phyloP scores from a whole-genome alignment of 2,797 vertebrate species.

The Pagetopsis macropterus region DNA sequence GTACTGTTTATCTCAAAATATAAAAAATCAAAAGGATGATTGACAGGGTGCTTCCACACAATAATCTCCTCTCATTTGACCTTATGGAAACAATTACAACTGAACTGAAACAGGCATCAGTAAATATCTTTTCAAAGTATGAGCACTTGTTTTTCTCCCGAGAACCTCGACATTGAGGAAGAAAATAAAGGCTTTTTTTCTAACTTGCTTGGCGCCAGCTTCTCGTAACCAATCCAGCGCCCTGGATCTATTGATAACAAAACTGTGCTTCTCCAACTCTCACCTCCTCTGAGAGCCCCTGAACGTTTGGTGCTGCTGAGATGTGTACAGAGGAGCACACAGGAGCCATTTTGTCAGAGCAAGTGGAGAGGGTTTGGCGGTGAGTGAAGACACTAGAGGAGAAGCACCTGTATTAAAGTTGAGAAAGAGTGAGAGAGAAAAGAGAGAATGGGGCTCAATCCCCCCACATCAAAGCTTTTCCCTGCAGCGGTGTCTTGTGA shows the following conservation, averaged over 20 bases:
- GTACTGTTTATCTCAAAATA: slow-evolving; percentile 16
- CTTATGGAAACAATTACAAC: slow-evolving; percentile 47
- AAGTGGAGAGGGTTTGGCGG: slow-evolving; percentile 73
- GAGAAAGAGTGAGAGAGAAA: slow-evolving; percentile 72
- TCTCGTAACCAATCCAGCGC: slow-evolving; percentile 47
- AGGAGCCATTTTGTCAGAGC: slow-evolving; percentile 79
- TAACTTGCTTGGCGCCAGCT: slow-evolving; percentile 43
- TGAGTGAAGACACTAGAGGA: slow-evolving; percentile 75
- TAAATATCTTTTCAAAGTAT: slow-evolving; percentile 40
- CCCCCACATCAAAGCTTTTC: slow-evolving; percentile 81
- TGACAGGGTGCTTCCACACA: slow-evolving; percentile 19
- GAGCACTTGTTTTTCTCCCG: slow-evolving; percentile 52
- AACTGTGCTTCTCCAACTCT: slow-evolving; percentile 59
- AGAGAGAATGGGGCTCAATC: slow-evolving; percentile 78
- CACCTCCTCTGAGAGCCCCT: slow-evolving; percentile 68
- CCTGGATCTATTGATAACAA: slow-evolving; percentile 68
- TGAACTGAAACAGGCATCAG: slow-evolving; percentile 26
- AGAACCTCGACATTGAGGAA: slow-evolving; percentile 34
- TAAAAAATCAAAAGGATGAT: slow-evolving; percentile 38
- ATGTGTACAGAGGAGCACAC: slow-evolving; percentile 58
- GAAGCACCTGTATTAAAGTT: slow-evolving; percentile 70
- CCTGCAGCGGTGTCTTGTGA: slow-evolving; percentile 83
- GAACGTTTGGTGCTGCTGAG: slow-evolving; percentile 64
- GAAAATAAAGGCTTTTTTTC: slow-evolving; percentile 56
- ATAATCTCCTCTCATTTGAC: slow-evolving; percentile 44